Conservation (phyloP, 2,797 vertebrate species). For the Schizothorax lantsangensis region DNA sequence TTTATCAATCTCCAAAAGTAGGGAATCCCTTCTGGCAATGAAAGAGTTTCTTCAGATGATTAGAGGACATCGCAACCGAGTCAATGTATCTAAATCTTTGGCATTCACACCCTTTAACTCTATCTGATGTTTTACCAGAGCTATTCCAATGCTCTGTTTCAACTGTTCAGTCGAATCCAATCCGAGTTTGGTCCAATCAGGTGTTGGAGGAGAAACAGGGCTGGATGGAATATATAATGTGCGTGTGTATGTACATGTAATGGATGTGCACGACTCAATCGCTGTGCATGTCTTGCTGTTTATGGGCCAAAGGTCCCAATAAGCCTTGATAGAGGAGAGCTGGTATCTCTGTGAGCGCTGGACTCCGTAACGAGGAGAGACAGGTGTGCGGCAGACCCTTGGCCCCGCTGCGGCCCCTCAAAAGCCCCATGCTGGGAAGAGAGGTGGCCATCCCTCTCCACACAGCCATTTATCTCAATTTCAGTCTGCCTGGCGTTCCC, state of each 20-base stretch:
- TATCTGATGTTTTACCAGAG: not conserved
- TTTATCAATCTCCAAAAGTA: not conserved
- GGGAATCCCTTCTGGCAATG: constrained; percentile 5
- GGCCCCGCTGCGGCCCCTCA: constrained; percentile 42
- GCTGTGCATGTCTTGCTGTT: constrained; percentile 51
- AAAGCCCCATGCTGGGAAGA: constrained; percentile 60
- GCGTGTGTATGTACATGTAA: constrained; percentile 45
- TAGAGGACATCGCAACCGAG: not conserved
- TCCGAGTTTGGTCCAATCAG: not conserved
- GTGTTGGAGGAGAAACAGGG: constrained; percentile 5
- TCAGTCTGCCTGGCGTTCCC: constrained; percentile 60
- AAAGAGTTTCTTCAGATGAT: constrained; percentile 8
- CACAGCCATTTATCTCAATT: constrained; percentile 79
- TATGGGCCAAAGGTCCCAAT: constrained; percentile 56
- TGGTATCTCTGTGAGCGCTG: constrained; percentile 22
- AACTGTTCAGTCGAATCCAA: constrained; percentile 2
- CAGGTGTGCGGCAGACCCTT: constrained; percentile 61
- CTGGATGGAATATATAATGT: constrained; percentile 47
- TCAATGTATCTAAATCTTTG: constrained; percentile 4
- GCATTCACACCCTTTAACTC: constrained; percentile 5
- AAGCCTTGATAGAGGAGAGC: constrained; percentile 50
- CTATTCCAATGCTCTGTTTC: constrained; percentile 1
- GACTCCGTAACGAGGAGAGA: constrained; percentile 62
- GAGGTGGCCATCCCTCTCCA: constrained; percentile 66
- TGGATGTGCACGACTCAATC: constrained; percentile 51